Base-by-base conservation (phyloP, 1,140 invertebrate species). In the Cydia strobilella region DNA sequence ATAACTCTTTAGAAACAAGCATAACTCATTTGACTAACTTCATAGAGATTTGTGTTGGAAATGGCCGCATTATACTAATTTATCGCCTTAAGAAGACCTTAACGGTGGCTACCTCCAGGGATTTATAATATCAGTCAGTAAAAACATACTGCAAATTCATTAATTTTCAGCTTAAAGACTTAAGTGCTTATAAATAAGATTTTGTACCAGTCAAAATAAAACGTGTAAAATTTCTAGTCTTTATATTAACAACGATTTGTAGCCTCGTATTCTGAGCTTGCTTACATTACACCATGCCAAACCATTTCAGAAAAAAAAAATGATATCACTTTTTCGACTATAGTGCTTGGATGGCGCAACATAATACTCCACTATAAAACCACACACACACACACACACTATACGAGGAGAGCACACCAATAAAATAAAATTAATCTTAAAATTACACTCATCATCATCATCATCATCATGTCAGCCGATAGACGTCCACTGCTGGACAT, bases 1-100 rank as follows among this genome's bases (percentile, higher is more conserved):
- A 84, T 90, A 91, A 91, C 88, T 92, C 86, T 92, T 86, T 87
- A 85, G 87, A 85, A 90, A 90, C 84, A 87, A 84, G 86, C 86
- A 86, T 91, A 86, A 90, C 77, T 92, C 88, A 91, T 89, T 87
- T 78, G 77, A 73, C 48, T 45, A 89, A 92, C 74, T 90, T 87
- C 77, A 76, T 77, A 80, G 82, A 89, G 88, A 90, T 89, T 90
- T 89, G 88, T 80, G 86, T 90, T 86, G 85, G 79, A 79, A 92
- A 90, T 89, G 89, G 85, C 88, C 80, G 87, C 86, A 90, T 92
- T 92, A 91, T 88, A 89, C 84, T 86, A 90, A 91, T 92, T 92
- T 91, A 92, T 91, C 89, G 87, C 84, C 78, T 75, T 87, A 85
- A 90, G 88, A 84, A 86, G 76, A 78, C 82, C 77, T 83, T 92